A percentile compares a stretch with the other conserved stretches of the same genome.
These are phyloP conservation scores for Drepana falcataria DNA, from an alignment of 2,888 invertebrate species.

Conservation along the genomic window DNA sequence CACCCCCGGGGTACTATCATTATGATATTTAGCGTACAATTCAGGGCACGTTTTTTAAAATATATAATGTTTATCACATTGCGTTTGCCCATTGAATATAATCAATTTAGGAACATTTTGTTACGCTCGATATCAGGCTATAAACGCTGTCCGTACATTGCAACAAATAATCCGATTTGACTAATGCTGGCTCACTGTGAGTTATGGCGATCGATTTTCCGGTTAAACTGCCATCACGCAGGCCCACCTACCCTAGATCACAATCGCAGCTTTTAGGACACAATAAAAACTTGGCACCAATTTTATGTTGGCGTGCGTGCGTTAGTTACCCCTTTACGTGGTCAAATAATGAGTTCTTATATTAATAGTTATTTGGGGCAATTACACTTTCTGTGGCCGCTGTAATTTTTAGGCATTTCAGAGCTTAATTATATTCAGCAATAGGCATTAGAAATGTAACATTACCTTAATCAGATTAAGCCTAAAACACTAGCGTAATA, in stretches of 20 bases:
- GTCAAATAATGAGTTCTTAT: background rate
- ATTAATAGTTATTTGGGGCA: background rate
- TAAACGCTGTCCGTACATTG: background rate
- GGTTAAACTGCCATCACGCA: conserved; percentile 1
- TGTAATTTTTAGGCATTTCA: background rate
- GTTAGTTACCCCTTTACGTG: background rate
- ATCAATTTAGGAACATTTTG: too few relatives aligned
- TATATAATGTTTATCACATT: too few relatives aligned
- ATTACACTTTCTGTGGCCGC: background rate
- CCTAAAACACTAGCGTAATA: too few relatives aligned
- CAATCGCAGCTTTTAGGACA: background rate
- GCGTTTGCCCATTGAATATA: too few relatives aligned
- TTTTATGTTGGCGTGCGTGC: background rate
- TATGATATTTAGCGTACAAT: too few relatives aligned
- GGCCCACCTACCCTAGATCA: background rate
- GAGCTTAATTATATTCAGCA: background rate
- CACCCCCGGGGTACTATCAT: too few relatives aligned
- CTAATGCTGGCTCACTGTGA: background rate
- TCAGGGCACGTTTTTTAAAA: too few relatives aligned
- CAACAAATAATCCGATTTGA: conserved; percentile 1
- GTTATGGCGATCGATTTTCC: conserved; percentile 2
- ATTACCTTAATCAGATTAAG: background rate
- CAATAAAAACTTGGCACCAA: conserved; percentile 1
- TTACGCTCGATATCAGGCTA: too few relatives aligned
- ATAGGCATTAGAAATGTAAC: background rate